Evolutionary conservation across 2,888 invertebrate genomes (phyloP), one percentile per base, ranked within the genome.

Genomic region (Cheilosia scutellata): DNA sequence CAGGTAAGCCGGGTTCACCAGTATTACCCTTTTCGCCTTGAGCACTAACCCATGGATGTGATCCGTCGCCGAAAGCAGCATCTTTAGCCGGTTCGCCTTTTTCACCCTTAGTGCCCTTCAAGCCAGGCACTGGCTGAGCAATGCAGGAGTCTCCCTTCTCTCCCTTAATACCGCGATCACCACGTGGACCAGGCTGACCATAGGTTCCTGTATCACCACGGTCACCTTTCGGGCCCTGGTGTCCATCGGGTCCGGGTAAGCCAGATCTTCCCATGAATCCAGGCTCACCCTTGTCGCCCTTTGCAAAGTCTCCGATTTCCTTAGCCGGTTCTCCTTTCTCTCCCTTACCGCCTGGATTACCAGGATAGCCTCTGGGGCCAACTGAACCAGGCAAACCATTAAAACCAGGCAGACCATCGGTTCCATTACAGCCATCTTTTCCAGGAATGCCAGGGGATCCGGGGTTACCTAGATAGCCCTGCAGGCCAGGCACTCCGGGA

Each of bases 401-500:
- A 31, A 93, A 87, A 80, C 98, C 98, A 49, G 96, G 94, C 53
- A 94, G 93, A 88, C 98, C 98, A 92, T 98, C 98, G 70, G 98
- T 97, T 90, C 99, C 99, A 90, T 99, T 98, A 91, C 99, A 99
- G 9, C 99, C 99, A 91, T 99, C 98, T 89, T 96, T 93, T 66
- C 99, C 99, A 49, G 96, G 95, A 53, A 95, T 93, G 88, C 98
- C 98, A n/a, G 96, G 94, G 0, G 94, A 90, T 63, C 98, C 97
- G 0, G 94, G 89, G 74, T 89, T 90, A 9, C 92, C 92, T 16
- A 89, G 83, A 55, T 90, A 78, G 27, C 92, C 92, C 55, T 91
- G 91, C n/a, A 91, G 82, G 53, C 92, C 94, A 5, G 93, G 91
- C 0, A 94, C 94, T 86, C 97, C 97, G 5, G 96, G 95, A 91